Percentiles rank a stretch among this genome's conserved stretches.
Conservation (phyloP, 2,888 invertebrate species). For the Scaeva pyrastri region DNA sequence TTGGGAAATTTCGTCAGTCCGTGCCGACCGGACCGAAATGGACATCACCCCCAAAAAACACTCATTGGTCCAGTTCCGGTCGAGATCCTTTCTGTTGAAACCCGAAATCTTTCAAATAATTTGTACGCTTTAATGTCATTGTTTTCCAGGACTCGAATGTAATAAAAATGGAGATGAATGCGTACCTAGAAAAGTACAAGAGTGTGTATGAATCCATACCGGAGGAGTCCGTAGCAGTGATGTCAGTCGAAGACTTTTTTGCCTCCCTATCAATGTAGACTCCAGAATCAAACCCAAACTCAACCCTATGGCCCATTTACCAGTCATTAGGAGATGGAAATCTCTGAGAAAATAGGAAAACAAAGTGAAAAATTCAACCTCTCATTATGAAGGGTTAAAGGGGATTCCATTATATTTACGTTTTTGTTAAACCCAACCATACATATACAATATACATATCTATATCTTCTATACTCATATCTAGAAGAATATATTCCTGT, state of each 20-base stretch:
- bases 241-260: constrained; percentile 14
- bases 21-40: constrained; percentile 27
- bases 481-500: no score
- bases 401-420: constrained; percentile 55
- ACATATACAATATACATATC: neutral
- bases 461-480: no score
- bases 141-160: constrained; percentile 61
- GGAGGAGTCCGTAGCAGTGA: constrained; percentile 31
- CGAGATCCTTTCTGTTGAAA: constrained; percentile 54
- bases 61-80: no score
- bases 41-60: constrained; percentile 50
- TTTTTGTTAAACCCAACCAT: constrained; percentile 18
- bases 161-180: constrained; percentile 71
- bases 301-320: constrained; percentile 45
- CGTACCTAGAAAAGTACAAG: constrained; percentile 37
- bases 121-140: constrained; percentile 74
- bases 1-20: constrained; percentile 44
- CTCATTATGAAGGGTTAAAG: constrained; percentile 72
- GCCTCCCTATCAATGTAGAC: neutral
- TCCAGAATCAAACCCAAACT: neutral
- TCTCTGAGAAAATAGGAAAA: constrained; percentile 59
- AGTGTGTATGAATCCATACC: no score
- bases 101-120: constrained; percentile 73
- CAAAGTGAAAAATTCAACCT: constrained; percentile 63
- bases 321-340: constrained; percentile 66